A percentile compares a stretch with the other conserved stretches of the same genome.
These are phyloP conservation scores for Oxyruncus cristatus DNA, from an alignment of 2,113 vertebrate species.

Conservation along the genomic window DNA sequence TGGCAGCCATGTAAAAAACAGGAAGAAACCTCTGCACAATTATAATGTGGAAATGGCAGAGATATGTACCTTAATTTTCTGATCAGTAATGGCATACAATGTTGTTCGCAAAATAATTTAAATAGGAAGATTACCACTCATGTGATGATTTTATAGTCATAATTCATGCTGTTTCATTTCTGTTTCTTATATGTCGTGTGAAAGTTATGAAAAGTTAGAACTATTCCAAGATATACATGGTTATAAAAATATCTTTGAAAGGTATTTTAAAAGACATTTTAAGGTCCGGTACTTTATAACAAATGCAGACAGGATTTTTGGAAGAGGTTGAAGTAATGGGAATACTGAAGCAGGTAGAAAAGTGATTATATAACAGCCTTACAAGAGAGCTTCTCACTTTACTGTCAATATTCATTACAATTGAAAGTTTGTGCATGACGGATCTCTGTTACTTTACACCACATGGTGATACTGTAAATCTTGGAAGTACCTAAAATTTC, in stretches of 20 bases:
- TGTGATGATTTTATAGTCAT: neutral
- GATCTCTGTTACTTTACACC: neutral
- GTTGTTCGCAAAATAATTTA: neutral
- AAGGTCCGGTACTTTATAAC: neutral
- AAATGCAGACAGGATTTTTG: constrained; percentile 5
- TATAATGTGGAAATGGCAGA: neutral
- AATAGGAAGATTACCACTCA: neutral
- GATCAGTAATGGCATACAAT: neutral
- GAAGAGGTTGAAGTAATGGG: neutral
- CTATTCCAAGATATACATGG: neutral
- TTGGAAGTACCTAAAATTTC: neutral
- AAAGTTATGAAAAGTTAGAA: neutral
- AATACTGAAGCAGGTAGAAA: neutral
- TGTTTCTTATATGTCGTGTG: neutral
- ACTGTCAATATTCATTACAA: constrained; percentile 19
- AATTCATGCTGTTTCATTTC: neutral
- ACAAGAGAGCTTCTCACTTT: neutral
- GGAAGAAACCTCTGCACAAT: neutral
- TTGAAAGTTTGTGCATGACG: constrained; percentile 42
- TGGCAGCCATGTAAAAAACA: neutral
- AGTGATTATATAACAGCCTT: constrained; percentile 31
- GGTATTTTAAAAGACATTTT: neutral
- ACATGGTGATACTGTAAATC: neutral
- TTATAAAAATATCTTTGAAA: neutral
- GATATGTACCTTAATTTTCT: neutral